Percentiles rank a stretch among this genome's conserved stretches.
Evolutionary conservation across 2,888 invertebrate species (phyloP).

Genomic region (Prosopocoilus inquinatus): DNA sequence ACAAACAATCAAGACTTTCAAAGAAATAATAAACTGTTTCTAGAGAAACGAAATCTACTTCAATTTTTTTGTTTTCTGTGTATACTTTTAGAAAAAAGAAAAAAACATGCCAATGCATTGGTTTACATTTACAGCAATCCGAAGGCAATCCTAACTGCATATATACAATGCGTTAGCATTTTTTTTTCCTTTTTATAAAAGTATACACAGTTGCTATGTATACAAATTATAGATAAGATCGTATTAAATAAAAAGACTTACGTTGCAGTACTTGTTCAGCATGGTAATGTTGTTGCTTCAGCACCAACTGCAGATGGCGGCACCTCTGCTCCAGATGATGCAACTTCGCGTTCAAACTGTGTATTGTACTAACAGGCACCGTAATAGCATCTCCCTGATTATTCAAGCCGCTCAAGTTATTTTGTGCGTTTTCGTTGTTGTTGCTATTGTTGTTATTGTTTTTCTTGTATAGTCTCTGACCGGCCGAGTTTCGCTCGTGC

Average conservation of each 20-base stretch:
- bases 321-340: slow-evolving; percentile 61
- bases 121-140: too few relatives aligned
- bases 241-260: slow-evolving; percentile 48
- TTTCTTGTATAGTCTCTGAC: slow-evolving; percentile 37
- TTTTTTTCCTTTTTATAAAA: too few relatives aligned
- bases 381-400: slow-evolving; percentile 31
- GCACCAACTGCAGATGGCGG: slow-evolving; percentile 60
- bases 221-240: background rate
- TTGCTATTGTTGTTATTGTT: too few relatives aligned
- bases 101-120: too few relatives aligned
- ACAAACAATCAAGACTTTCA: too few relatives aligned
- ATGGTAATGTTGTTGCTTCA: slow-evolving; percentile 64
- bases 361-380: slow-evolving; percentile 40
- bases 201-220: too few relatives aligned
- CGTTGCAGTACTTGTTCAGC: slow-evolving; percentile 63
- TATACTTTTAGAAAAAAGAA: too few relatives aligned
- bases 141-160: too few relatives aligned
- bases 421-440: slow-evolving; percentile 12
- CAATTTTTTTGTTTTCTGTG: too few relatives aligned
- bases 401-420: slow-evolving; percentile 10
- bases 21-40: too few relatives aligned
- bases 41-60: too few relatives aligned
- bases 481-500: slow-evolving; percentile 41
- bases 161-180: too few relatives aligned
- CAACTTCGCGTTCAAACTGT: slow-evolving; percentile 43